Base-by-base conservation (phyloP, 2,797 vertebrate species). In the Hoplostethus mediterraneus region DNA sequence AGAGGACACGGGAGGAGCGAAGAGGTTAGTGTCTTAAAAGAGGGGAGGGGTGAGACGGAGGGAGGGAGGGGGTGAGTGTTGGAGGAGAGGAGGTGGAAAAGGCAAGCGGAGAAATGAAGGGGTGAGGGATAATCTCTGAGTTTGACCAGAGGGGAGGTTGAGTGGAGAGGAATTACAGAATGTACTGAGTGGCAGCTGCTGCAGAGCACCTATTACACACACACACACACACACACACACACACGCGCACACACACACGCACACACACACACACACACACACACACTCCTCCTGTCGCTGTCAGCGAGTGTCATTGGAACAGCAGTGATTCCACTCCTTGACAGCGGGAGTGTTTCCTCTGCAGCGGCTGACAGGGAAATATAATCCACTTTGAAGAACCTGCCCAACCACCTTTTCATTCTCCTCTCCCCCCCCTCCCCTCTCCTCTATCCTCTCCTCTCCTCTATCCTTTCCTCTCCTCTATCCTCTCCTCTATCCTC, bases 121-220 rank as follows among this genome's bases (percentile, higher is more conserved):
- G 59, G 80, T 58, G 79, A 75, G 71, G 57, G 84, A 88, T 90
- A 91, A 93, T 90, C 87, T 79, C 80, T 69, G 52, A 56, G 77
- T 63, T 85, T 86, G 86, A 91, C 82, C 87, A 75, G 73, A 82
- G 73, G 69, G 38, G 45, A 84, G 76, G 75, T 67, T 71, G 77
- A 82, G 69, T 63, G 74, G 75, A 73, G 49, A 63, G 74, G 88
- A 84, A 91, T 92, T 89, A 90, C 80, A 76, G 63, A 78, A 80
- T 75, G 72, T 83, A 66, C 82, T 79, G 86, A 88, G 66, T 87
- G 88, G 78, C 89, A 89, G 85, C 79, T 87, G 83, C 61, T 78
- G 73, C 71, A 75, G 72, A 71, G 30, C 58, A 62, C 56, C 62
- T 60, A 58, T 76, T 14, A 48, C 61, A 52, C 51, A 48, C 60